Evolutionary conservation across 2,113 vertebrate species (phyloP), one percentile per base, ranked within the genome.

Genomic region (Tragelaphus buxtoni): DNA sequence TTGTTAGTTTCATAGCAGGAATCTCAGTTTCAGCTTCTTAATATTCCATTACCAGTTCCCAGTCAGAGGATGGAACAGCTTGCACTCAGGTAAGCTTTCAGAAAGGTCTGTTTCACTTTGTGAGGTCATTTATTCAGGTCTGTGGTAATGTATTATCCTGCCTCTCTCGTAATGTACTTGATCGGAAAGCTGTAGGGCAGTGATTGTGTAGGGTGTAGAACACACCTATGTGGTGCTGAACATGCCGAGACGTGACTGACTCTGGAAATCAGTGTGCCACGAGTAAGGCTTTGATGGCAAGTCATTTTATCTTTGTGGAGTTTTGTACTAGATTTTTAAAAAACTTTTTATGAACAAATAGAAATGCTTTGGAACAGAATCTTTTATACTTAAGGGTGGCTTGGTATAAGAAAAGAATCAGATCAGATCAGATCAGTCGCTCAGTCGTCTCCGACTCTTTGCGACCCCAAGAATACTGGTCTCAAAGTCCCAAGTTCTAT

Each of bases 11-110:
- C 97, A 96, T 97, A 97, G 97, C 97, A 96, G 97, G 97, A 92
- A 96, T 91, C 97, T 97, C 96, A 28, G 84, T 79, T 96, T 97
- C 74, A 90, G 88, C 97, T 97, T 96, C 88, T 97, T 98, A 97
- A 97, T 97, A 97, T 98, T 97, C 98, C 97, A 98, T 98, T 98
- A 98, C 96, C 97, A 86, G 95, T 92, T 97, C 53, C 86, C 94
- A 92, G 94, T 60, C 85, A 90, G 95, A 92, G 81, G 69, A 61
- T 80, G 47, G 88, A 97, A 96, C 94, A 98, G 97, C 96, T 97
- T 92, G 96, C 91, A 53, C 90, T 96, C 97, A 82, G 96, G 90
- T 95, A 53, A 56, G 96, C 97, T 96, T 97, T 97, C 83, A 90
- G 93, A 95, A 97, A 97, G 96, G 94, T 84, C 96, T 91, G 0